phyloP scores from a whole-genome alignment of 2,888 invertebrate species.

The Eilema sororculum region DNA sequence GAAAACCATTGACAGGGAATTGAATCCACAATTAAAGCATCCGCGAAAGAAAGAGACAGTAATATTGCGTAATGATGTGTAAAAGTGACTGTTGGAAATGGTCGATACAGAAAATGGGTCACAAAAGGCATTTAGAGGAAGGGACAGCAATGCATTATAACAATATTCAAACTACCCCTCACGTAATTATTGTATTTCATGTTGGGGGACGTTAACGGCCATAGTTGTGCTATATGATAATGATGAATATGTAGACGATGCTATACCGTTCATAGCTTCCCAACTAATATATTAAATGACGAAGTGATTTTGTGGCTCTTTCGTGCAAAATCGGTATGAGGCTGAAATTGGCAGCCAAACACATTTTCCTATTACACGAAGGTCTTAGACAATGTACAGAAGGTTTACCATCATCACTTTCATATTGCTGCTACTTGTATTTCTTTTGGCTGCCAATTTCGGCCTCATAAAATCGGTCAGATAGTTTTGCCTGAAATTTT shows the following conservation, averaged over 20 bases:
- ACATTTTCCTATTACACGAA: too few relatives aligned
- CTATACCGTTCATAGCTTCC: background rate
- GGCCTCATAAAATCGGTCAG: too few relatives aligned
- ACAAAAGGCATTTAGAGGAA: slow-evolving; percentile 23
- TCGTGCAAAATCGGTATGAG: background rate
- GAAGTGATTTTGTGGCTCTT: background rate
- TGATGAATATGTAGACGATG: slow-evolving; percentile 3
- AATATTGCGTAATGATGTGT: slow-evolving; percentile 1
- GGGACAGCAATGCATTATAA: slow-evolving; percentile 16
- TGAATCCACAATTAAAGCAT: background rate
- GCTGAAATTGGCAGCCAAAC: too few relatives aligned
- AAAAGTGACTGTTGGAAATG: slow-evolving; percentile 2
- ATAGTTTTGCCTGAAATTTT: background rate
- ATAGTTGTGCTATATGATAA: slow-evolving; percentile 21
- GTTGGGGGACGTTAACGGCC: slow-evolving; percentile 23
- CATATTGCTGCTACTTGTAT: too few relatives aligned
- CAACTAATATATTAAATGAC: background rate
- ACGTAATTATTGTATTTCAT: slow-evolving; percentile 25
- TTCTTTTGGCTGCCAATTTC: too few relatives aligned
- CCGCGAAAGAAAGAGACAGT: background rate
- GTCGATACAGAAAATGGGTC: slow-evolving; percentile 25
- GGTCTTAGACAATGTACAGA: too few relatives aligned
- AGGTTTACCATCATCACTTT: too few relatives aligned
- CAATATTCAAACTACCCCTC: slow-evolving; percentile 20
- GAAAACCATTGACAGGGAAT: background rate